Base-by-base conservation (phyloP, 2,113 vertebrate species). In the Suricata suricatta region DNA sequence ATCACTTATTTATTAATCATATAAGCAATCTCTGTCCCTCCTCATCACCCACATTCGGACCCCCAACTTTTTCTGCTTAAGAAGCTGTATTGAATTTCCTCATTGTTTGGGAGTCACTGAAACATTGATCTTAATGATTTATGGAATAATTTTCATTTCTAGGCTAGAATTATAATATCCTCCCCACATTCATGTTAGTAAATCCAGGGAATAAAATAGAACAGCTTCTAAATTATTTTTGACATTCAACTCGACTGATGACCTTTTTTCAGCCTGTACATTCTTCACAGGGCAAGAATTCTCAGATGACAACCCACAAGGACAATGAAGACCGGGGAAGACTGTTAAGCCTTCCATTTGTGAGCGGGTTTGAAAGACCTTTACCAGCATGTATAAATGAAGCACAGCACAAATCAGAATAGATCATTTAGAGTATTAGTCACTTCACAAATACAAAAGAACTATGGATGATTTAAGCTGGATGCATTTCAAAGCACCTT, bases 401-500 rank as follows among this genome's bases (percentile, higher is more conserved):
- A 95, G n/a, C 27, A 66, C 35, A 81, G 52, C 13, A 81, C 12
- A 72, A 94, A 90, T 23, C 76, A 90, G 76, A 95, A 71, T 38
- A 72, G 41, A 77, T 81, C 60, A 83, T 81, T 93, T 86, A 93
- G 35, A 71, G 10, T 38, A 84, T 60, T 89, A 76, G 44, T 88
- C 54, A 96, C 27, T 90, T 35, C 33, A 60, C 33, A 94, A 71
- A 85, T 41, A 76, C 35, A 54, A 95, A 90, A 66, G 41, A 84
- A 35, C 54, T 44, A 84, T 14, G 90, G 41, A 47, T 92, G 92
- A 97, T 76, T 80, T 80, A 71, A 84, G 69, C 35, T 93, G 77
- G 17, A 29, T 95, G 7, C 64, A 71, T 94, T 97, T 93, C 84
- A 71, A 97, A 76, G 33, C 44, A 54, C 27, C 71, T 76, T 96